phyloP scores from a whole-genome alignment of 2,113 vertebrate genomes.

The Anarhynchus alexandrinus region DNA sequence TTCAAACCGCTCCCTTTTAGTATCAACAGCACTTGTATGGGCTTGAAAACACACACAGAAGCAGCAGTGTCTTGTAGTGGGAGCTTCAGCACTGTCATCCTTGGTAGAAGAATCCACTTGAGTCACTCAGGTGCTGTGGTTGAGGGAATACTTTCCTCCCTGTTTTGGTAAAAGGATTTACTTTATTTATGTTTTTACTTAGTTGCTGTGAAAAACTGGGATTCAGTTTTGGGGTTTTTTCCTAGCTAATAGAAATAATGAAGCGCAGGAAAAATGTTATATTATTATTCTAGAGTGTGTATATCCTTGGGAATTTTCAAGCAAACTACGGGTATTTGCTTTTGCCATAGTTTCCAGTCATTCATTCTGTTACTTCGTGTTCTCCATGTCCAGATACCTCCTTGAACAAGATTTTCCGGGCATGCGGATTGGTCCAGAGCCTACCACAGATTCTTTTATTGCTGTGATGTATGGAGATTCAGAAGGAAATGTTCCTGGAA shows the following conservation, averaged over 20 bases:
- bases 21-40: neutral
- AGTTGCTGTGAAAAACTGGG: neutral
- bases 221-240: neutral
- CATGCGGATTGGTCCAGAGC: constrained; percentile 96
- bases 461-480: constrained; percentile 94
- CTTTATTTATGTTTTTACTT: neutral
- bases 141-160: neutral
- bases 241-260: neutral
- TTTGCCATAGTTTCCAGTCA: neutral
- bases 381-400: constrained; percentile 78
- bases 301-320: neutral
- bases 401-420: constrained; percentile 96
- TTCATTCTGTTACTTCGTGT: neutral
- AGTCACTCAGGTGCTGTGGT: neutral
- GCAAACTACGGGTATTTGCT: neutral
- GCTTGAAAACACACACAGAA: neutral
- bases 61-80: neutral
- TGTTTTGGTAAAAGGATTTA: neutral
- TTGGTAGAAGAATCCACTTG: neutral
- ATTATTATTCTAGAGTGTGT: neutral
- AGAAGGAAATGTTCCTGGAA: constrained; percentile 90
- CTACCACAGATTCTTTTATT: constrained; percentile 96
- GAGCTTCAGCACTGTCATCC: neutral
- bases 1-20: neutral
- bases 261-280: neutral